These are phyloP conservation scores for Hemicentrotus pulcherrimus DNA, from an alignment of 35 echinoderm and acorn worm genomes.

Conservation along the genomic window DNA sequence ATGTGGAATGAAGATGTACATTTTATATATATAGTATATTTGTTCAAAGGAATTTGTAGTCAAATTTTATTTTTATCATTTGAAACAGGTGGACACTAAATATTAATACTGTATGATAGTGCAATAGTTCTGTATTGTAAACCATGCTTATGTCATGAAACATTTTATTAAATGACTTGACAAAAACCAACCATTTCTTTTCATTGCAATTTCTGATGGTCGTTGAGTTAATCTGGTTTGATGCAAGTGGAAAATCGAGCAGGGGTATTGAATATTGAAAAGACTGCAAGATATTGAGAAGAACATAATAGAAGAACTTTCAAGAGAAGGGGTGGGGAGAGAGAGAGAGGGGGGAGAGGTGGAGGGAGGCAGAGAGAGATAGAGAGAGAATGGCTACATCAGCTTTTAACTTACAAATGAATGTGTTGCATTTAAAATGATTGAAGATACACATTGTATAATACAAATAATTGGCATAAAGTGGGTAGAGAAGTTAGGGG, in stretches of 20 bases:
- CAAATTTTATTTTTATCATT: background rate
- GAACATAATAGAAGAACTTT: too few species aligned
- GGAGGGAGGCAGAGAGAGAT: too few species aligned
- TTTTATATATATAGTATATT: conserved; percentile 15
- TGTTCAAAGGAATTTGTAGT: background rate
- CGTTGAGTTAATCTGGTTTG: too few species aligned
- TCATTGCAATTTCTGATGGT: background rate
- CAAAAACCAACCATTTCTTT: background rate
- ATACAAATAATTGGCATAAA: too few species aligned
- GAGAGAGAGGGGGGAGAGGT: too few species aligned
- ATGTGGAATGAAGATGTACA: background rate
- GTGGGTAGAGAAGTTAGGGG: too few species aligned
- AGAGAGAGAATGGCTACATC: too few species aligned
- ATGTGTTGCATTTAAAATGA: too few species aligned
- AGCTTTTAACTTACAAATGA: too few species aligned
- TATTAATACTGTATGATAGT: conserved; percentile 8
- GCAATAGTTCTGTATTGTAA: background rate
- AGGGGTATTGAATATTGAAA: background rate
- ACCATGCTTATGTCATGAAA: background rate
- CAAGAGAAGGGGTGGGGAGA: too few species aligned
- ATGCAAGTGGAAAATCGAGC: background rate
- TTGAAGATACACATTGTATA: too few species aligned
- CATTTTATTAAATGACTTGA: conserved; percentile 20
- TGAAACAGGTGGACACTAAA: background rate
- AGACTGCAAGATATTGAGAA: background rate